A percentile compares a stretch with the other conserved stretches of the same genome.
These are phyloP conservation scores for Stichodactyla helianthus DNA, from an alignment of 64 coral and sea anemone species.

Conservation along the genomic window DNA sequence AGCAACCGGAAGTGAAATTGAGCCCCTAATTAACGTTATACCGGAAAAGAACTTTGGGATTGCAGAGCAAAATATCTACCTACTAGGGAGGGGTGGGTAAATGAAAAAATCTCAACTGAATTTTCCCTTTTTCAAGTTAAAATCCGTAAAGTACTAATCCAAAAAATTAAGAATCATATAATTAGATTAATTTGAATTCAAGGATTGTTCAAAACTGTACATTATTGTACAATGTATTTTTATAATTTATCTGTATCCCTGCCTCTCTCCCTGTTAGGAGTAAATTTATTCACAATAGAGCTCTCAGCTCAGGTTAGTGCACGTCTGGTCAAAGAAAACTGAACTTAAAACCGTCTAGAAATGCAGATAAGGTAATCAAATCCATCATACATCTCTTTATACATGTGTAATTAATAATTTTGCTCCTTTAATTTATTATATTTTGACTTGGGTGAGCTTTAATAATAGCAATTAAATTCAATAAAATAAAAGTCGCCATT, in stretches of 20 bases:
- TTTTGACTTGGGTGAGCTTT: background rate
- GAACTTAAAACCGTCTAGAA: background rate
- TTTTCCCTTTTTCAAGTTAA: background rate
- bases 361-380: background rate
- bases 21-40: conserved; percentile 16
- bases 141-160: background rate
- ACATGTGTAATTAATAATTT: background rate
- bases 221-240: background rate
- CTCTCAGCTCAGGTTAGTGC: background rate
- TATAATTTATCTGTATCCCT: background rate
- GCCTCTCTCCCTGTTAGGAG: background rate
- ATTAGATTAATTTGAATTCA: background rate
- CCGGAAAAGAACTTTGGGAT: conserved; percentile 26
- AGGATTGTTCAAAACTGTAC: background rate
- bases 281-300: background rate
- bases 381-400: background rate
- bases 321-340: background rate
- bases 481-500: background rate
- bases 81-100: background rate
- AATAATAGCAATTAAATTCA: background rate
- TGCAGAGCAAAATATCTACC: background rate
- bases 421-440: background rate
- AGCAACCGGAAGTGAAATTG: conserved; percentile 39
- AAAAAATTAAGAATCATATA: background rate
- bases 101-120: background rate